Percentiles rank a stretch among this genome's conserved stretches.
phyloP scores from a whole-genome alignment of 2,113 vertebrate species.

The Ancistrus triradiatus region DNA sequence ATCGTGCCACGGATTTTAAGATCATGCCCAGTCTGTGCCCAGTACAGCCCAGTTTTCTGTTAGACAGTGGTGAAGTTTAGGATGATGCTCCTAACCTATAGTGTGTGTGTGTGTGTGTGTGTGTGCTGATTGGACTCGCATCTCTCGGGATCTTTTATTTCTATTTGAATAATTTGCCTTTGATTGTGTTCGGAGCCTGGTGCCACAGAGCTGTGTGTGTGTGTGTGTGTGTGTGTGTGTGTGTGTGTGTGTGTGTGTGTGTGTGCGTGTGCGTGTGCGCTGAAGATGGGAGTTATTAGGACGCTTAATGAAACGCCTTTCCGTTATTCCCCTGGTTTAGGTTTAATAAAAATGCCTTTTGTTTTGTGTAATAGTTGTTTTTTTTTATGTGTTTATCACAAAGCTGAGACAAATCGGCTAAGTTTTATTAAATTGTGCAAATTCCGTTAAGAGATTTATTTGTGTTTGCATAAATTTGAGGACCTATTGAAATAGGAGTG shows the following conservation, averaged over 20 bases:
- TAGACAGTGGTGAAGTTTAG: too few relatives aligned
- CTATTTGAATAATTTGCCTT: conserved; percentile 47
- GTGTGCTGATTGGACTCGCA: conserved; percentile 27
- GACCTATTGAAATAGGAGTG: background rate
- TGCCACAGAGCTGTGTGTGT: conserved; percentile 50
- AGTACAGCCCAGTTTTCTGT: too few relatives aligned
- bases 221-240: conserved; percentile 42
- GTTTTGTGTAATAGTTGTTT: conserved; percentile 7
- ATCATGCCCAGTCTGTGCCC: too few relatives aligned
- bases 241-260: conserved; percentile 43
- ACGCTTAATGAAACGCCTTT: conserved; percentile 43
- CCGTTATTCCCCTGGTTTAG: conserved; percentile 40
- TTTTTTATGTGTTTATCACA: conserved; percentile 30
- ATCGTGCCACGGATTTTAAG: too few relatives aligned
- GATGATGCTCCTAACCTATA: too few relatives aligned
- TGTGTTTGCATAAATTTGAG: conserved; percentile 4
- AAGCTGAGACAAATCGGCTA: conserved; percentile 34
- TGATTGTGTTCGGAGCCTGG: conserved; percentile 48
- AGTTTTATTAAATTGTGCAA: conserved; percentile 40
- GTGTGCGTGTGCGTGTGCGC: conserved; percentile 37
- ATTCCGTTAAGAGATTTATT: conserved; percentile 35
- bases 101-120: background rate
- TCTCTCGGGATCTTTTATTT: conserved; percentile 46
- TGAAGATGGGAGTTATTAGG: conserved; percentile 49
- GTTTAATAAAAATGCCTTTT: conserved; percentile 48